Evolutionary conservation across 2,888 invertebrate species (phyloP).

Genomic region (Steinernema carpocapsae): DNA sequence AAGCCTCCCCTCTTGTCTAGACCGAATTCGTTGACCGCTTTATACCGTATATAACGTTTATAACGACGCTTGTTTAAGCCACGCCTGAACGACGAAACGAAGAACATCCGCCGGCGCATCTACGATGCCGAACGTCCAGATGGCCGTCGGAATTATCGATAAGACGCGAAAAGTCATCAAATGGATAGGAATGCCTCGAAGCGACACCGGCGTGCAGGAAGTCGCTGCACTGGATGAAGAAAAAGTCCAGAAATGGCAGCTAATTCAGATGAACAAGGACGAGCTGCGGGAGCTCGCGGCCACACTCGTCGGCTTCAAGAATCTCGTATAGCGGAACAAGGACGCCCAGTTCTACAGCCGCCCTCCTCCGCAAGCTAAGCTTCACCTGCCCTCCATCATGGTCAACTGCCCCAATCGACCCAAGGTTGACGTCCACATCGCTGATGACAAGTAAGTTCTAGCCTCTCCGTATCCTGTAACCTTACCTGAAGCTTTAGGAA

Average conservation of each 20-base stretch:
- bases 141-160: constrained; percentile 99
- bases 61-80: too few relatives aligned
- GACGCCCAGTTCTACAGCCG: constrained; percentile 74
- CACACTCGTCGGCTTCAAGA: constrained; percentile 91
- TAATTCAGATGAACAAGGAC: constrained; percentile 68
- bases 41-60: too few relatives aligned
- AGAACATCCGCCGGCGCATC: constrained; percentile 96
- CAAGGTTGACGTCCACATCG: constrained; percentile 96
- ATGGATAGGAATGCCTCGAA: constrained; percentile 98
- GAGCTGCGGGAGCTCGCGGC: constrained; percentile 71
- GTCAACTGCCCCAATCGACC: constrained; percentile 97
- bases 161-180: constrained; percentile 99
- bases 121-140: constrained; percentile 98
- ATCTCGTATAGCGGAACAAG: constrained; percentile 90
- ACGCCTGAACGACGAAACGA: too few relatives aligned
- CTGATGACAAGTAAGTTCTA: constrained; percentile 89
- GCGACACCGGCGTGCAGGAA: too few relatives aligned
- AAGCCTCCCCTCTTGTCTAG: constrained; percentile 76
- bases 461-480: constrained; percentile 15
- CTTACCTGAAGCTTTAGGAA: constrained; percentile 81
- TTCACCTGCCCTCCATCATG: constrained; percentile 96
- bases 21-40: too few relatives aligned
- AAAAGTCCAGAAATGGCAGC: constrained; percentile 69
- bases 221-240: constrained; percentile 69
- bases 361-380: constrained; percentile 80